Evolutionary conservation across 2,888 invertebrate species (phyloP).

Genomic region (Exocentrus adspersus): DNA sequence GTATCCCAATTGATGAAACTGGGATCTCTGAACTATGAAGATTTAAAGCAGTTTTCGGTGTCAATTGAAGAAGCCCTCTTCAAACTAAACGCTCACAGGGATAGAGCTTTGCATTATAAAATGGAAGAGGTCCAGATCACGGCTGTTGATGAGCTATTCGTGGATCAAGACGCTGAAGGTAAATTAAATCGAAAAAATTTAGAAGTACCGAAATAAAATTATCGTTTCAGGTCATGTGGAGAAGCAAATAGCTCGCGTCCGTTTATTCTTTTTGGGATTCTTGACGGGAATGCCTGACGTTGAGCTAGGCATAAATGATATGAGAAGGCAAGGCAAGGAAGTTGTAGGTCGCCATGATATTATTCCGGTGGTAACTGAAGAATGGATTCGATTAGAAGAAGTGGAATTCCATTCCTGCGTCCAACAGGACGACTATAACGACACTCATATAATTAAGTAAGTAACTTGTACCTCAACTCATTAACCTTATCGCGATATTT

Average conservation of each 20-base stretch:
- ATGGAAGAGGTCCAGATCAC: conserved; percentile 96
- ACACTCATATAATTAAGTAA: conserved; percentile 85
- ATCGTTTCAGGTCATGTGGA: conserved; percentile 69
- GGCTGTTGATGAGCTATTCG: conserved; percentile 91
- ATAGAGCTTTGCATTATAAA: conserved; percentile 90
- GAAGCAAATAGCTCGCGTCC: conserved; percentile 93
- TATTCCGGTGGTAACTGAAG: conserved; percentile 97
- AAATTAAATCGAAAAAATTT: neutral
- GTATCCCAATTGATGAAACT: conserved; percentile 96
- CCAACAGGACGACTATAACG: conserved; percentile 89
- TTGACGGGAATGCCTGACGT: conserved; percentile 96
- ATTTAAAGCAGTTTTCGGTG: conserved; percentile 90
- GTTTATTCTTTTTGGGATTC: conserved; percentile 96
- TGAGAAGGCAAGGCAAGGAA: conserved; percentile 97
- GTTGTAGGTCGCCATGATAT: conserved; percentile 99
- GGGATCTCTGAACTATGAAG: conserved; percentile 88
- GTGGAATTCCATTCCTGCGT: conserved; percentile 96
- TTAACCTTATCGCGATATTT: neutral
- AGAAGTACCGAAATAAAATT: neutral
- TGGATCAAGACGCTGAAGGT: conserved; percentile 88
- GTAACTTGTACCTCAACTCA: conserved; percentile 37
- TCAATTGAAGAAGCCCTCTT: conserved; percentile 95
- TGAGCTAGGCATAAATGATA: conserved; percentile 97
- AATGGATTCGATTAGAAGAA: conserved; percentile 97
- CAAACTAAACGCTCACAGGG: conserved; percentile 83